These are phyloP conservation scores for Polypterus bichir DNA, from an alignment of 2,113 vertebrate genomes.

Conservation along the genomic window DNA sequence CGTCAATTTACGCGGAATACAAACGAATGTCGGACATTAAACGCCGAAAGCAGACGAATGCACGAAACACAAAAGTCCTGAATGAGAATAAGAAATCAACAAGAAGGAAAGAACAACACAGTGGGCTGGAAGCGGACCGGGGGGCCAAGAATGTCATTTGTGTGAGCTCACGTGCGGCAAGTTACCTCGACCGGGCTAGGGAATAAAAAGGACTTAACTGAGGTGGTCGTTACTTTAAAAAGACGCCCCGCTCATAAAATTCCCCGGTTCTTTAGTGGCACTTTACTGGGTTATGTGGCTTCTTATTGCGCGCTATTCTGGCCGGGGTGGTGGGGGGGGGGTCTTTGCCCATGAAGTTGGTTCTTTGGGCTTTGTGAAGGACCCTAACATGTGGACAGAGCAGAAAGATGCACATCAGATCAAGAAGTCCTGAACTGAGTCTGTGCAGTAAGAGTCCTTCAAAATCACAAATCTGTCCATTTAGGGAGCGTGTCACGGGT, in stretches of 20 bases:
- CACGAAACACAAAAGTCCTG: too few relatives aligned
- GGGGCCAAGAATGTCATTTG: neutral
- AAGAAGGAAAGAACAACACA: conserved; percentile 18
- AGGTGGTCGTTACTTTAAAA: neutral
- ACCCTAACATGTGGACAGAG: neutral
- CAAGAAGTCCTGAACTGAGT: too few relatives aligned
- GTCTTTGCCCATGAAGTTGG: neutral
- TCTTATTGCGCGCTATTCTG: neutral
- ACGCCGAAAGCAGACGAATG: too few relatives aligned
- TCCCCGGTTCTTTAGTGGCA: too few relatives aligned
- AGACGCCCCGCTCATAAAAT: too few relatives aligned
- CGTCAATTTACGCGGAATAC: too few relatives aligned
- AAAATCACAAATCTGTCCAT: too few relatives aligned
- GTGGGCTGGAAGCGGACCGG: neutral
- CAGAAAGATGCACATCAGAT: neutral
- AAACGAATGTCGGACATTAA: too few relatives aligned
- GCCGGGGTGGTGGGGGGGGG: neutral
- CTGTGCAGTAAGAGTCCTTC: too few relatives aligned
- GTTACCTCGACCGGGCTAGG: conserved; percentile 18
- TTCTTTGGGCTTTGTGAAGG: too few relatives aligned
- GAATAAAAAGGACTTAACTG: conserved; percentile 17
- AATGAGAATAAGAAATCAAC: conserved; percentile 11
- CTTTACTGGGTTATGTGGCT: neutral
- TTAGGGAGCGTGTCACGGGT: too few relatives aligned
- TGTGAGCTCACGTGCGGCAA: neutral